phyloP scores from a whole-genome alignment of 2,113 vertebrate genomes.

The Phalacrocorax brasilianus region DNA sequence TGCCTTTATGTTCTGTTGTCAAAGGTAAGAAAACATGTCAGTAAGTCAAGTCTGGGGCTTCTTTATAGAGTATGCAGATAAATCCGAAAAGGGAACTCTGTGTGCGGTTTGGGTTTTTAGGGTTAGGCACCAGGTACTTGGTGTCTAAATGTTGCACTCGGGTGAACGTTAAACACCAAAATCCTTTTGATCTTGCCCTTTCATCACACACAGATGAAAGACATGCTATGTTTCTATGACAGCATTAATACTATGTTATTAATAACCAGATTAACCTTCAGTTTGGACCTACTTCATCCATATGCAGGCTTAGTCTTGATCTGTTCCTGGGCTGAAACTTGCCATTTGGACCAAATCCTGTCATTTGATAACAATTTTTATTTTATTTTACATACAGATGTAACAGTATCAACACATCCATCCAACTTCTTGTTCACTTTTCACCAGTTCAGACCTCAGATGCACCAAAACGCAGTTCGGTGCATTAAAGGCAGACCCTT shows the following conservation, averaged over 20 bases:
- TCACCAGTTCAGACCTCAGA: background rate
- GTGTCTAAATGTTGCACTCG: background rate
- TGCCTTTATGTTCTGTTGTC: background rate
- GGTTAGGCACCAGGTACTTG: background rate
- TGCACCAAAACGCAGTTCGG: background rate
- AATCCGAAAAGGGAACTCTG: background rate
- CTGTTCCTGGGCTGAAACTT: background rate
- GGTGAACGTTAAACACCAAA: background rate
- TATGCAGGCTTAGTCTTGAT: background rate
- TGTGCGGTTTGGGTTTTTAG: background rate
- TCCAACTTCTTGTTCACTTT: background rate
- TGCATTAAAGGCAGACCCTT: background rate
- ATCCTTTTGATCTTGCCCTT: background rate
- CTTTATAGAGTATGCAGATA: background rate
- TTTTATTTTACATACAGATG: background rate
- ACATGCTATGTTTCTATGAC: background rate
- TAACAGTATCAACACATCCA: background rate
- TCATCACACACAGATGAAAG: background rate
- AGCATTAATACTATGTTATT: background rate
- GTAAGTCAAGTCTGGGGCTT: background rate
- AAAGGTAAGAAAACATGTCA: background rate
- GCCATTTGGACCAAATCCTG: background rate
- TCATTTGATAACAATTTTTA: background rate
- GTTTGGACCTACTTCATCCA: background rate
- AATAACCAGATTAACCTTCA: background rate